These are phyloP conservation scores for Sebastes trivittatus DNA, from an alignment of 2,797 vertebrate species.

Conservation along the genomic window DNA sequence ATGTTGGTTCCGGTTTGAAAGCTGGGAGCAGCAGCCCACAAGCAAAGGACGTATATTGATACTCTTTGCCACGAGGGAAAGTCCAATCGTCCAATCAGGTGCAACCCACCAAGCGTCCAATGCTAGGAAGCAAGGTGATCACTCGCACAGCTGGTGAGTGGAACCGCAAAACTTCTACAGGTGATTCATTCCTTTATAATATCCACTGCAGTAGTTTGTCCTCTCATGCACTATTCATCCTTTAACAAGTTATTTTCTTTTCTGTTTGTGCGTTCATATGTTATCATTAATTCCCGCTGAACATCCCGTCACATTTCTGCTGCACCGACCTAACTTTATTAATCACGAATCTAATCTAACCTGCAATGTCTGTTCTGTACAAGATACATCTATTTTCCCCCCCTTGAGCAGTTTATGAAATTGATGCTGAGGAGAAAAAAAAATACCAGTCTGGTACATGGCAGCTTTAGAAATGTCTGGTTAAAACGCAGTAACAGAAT, in stretches of 20 bases:
- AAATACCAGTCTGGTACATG: background rate
- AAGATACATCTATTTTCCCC: background rate
- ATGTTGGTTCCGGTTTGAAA: no score
- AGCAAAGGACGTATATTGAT: no score
- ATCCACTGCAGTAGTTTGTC: background rate
- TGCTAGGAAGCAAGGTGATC: no score
- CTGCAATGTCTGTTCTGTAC: background rate
- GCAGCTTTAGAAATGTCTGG: background rate
- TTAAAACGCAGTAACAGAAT: background rate
- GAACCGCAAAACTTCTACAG: no score
- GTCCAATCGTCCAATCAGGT: no score
- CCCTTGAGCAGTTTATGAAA: background rate
- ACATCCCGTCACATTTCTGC: background rate
- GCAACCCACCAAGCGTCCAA: no score
- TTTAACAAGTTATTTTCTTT: background rate
- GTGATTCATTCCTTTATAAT: background rate
- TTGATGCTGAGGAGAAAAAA: background rate
- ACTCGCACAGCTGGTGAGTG: no score
- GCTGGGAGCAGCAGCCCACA: no score
- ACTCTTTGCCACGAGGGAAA: no score
- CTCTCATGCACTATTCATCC: background rate
- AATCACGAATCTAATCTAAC: constrained; percentile 5
- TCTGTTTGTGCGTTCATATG: background rate
- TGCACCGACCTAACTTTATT: background rate
- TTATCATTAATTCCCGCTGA: background rate